Evolutionary conservation across 1,140 invertebrate species (phyloP), one percentile per base, ranked within the genome.

Genomic region (Telenomus remus): DNA sequence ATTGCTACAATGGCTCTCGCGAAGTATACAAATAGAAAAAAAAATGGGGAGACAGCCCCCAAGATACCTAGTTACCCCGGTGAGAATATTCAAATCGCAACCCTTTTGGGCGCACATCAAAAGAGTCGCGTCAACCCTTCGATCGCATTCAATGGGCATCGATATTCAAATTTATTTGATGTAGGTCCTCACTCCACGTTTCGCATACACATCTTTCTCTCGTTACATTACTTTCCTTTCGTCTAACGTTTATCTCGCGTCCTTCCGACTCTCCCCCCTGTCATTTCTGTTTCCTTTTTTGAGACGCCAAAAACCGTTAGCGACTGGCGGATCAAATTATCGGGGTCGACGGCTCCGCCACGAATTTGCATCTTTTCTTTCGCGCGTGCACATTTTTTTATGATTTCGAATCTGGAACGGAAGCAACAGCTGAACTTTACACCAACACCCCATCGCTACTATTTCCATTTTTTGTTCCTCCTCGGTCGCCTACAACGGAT

Each of bases 121-220:
- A 86, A 79, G 82, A 85, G 83, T 80, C 79, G 84, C 81, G 79
- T 79, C 81, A 79, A 88, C 86, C 86, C 86, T 88, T 88, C 86
- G 85, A 88, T 88, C 79, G 81, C 79, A 87, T 87, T 88, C 86
- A 88, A 88, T 87, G 80, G 85, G 85, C 85, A 88, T 88, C 87
- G 86, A 88, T 88, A 88, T 88, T 88, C 86, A 88, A 88, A 88
- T 88, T 87, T 87, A 85, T 87, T 86, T 86, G 84, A 87, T 78
- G 81, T 79, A 84, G 82, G 81, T 83, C 78, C 72, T 79, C 66
- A 48, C 70, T 74, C 60, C 63, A 57, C 66, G 73, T 12, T 70
- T 54, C 68, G 56, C 61, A 47, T 70, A 57, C 68, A 59, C 61
- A 49, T 71, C 65, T 71, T 59, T 76, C 42, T 79, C 73, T 66